Evolutionary conservation across 2,888 invertebrate genomes (phyloP).

Genomic region (Andricus quercusramuli): DNA sequence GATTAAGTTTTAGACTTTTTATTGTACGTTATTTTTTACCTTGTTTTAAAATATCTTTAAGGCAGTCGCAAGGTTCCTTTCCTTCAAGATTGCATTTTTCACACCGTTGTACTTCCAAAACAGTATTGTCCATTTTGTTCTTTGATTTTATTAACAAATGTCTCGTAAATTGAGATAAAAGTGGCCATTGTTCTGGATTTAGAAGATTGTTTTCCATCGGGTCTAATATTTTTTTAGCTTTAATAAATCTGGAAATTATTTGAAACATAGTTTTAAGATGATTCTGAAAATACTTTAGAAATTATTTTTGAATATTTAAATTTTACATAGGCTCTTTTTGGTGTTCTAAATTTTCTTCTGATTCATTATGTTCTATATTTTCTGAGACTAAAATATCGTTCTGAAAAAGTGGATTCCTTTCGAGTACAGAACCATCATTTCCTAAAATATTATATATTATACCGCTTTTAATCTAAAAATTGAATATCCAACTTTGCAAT

Average conservation of each 20-base stretch:
- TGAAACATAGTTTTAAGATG: background rate
- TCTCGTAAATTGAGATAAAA: conserved; percentile 46
- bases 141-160: conserved; percentile 41
- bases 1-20: too few relatives aligned
- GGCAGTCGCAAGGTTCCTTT: background rate
- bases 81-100: background rate
- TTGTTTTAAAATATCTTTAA: background rate
- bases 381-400: conserved; percentile 79
- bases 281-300: background rate
- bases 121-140: background rate
- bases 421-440: conserved; percentile 80
- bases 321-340: background rate
- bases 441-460: conserved; percentile 76
- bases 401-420: conserved; percentile 80
- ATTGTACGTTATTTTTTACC: background rate
- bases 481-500: background rate
- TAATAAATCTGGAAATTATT: background rate
- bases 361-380: conserved; percentile 53
- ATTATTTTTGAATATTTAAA: background rate
- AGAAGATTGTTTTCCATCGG: conserved; percentile 26
- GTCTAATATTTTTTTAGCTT: conserved; percentile 68
- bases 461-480: background rate
- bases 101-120: background rate
- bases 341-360: conserved; percentile 63
- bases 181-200: conserved; percentile 61